Base-by-base conservation (phyloP, 2,797 vertebrate genomes). In the Sebastiscus tertius region DNA sequence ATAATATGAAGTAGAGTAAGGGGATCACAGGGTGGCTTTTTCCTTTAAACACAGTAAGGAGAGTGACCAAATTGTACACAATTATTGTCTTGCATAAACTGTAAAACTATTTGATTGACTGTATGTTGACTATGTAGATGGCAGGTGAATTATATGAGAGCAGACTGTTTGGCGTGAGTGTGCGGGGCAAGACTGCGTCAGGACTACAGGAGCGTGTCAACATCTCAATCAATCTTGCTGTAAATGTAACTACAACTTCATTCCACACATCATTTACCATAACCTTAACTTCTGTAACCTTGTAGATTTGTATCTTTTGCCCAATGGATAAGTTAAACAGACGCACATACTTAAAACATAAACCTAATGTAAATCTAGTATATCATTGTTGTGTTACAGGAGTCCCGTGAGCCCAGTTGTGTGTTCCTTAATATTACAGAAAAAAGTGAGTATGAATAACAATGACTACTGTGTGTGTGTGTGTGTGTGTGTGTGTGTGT, bases 131-230 rank as follows among this genome's bases (percentile, higher is more conserved):
- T 26, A 6, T 68, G 7, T 9, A 92, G 90, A 33, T 0, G 0
- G 4, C 5, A n/a, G 13, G 8, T 13, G 5, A 20, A 1, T 24
- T 92, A 20, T 80, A 86, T 64, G 80, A 75, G 12, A 27, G 0
- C 29, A 76, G 33, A 60, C 5, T 90, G 54, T 2, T 94, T 8
- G 78, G 91, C 16, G 20, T 94, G 65, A 86, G 49, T 20, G 86
- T 94, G 12, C 0, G 2, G 10, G 42, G n/a, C 0, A 87, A 67
- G 67, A 72, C 1, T 0, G 27, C 93, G 36, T 68, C 68, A 2
- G 81, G 77, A 56, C 84, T 94, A 2, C 9, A 31, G 5, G 74
- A 92, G 31, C 27, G 0, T 13, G 67, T 94, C 70, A 90, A 85
- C 70, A 93, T 93, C 77, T 89, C 87, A 5, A 27, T 91, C 7